Evolutionary conservation across 2,113 vertebrate genomes (phyloP), one percentile per base, ranked within the genome.

Genomic region (Erinaceus europaeus): DNA sequence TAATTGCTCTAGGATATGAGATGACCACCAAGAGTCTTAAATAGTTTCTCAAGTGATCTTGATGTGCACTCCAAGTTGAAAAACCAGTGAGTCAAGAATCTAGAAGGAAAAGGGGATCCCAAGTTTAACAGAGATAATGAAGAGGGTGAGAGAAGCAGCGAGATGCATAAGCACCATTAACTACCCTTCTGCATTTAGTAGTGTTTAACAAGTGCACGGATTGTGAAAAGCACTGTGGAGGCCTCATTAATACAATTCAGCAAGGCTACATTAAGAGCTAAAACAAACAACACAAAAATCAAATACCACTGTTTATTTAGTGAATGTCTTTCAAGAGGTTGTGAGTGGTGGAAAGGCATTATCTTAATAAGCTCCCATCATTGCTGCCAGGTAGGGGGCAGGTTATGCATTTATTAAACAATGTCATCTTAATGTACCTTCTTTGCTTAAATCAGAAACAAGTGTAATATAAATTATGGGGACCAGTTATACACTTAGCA

Each of bases 291-390:
- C 25, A 46, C 44, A 59, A 73, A 91, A 90, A 86, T 84, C 64
- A 87, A 93, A 90, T 38, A 32, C 23, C 21, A n/a, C 50, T 84
- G 67, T 91, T 95, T 92, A 85, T 80, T 67, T 69, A 92, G 59
- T 17, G 29, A 84, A 75, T 82, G 81, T 76, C 84, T 91, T 95
- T 91, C 89, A 90, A 93, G 89, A 86, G 77, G 64, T 53, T 91
- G 5, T 84, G 74, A 88, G 27, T 78, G 62, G 73, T 32, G 71
- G 65, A 81, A 77, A 91, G 86, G 67, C 80, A 93, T 90, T 92
- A 94, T 84, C 77, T 93, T 95, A 94, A 95, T 90, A 88, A 93
- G 88, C 76, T 81, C 84, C 77, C 29, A 27, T 89, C 59, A 83
- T 81, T 38, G 74, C 81, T 82, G 44, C 81, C 73, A 91, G 86